These are phyloP conservation scores for Alitta virens DNA, from an alignment of 2,888 invertebrate genomes.

Conservation along the genomic window DNA sequence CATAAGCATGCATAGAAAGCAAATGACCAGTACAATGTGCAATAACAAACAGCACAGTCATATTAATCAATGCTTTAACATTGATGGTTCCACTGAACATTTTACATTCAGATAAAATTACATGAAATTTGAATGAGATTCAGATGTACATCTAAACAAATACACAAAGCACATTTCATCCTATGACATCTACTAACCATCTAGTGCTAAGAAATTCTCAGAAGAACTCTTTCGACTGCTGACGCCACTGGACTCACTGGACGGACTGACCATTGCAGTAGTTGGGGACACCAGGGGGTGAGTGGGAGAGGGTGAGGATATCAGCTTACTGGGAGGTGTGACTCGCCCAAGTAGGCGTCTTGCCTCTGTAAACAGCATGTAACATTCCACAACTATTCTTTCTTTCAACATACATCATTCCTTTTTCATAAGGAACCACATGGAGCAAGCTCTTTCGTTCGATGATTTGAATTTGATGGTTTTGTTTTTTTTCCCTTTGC, in stretches of 20 bases:
- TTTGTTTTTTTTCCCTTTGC: no score
- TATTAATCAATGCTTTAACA: no score
- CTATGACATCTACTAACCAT: constrained; percentile 38
- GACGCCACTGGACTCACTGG: constrained; percentile 82
- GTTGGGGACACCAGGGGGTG: constrained; percentile 33
- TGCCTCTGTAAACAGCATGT: constrained; percentile 12
- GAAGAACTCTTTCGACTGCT: constrained; percentile 88
- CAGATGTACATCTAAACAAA: background rate
- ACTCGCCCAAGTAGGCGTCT: constrained; percentile 20
- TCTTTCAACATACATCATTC: no score
- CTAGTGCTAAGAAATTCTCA: constrained; percentile 58
- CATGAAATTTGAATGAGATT: background rate
- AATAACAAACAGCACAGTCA: no score
- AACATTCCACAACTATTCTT: no score
- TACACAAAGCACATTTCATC: no score
- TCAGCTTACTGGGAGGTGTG: constrained; percentile 9
- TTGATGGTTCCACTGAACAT: no score
- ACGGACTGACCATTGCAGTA: constrained; percentile 39
- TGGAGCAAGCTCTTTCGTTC: no score
- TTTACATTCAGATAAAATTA: background rate
- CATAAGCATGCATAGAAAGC: no score
- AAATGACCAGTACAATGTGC: no score
- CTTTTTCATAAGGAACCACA: no score
- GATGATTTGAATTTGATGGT: no score
- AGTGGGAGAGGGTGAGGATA: constrained; percentile 31